Evolutionary conservation across 2,888 invertebrate species (phyloP), one percentile per base, ranked within the genome.

Genomic region (Drosophila lacicola): DNA sequence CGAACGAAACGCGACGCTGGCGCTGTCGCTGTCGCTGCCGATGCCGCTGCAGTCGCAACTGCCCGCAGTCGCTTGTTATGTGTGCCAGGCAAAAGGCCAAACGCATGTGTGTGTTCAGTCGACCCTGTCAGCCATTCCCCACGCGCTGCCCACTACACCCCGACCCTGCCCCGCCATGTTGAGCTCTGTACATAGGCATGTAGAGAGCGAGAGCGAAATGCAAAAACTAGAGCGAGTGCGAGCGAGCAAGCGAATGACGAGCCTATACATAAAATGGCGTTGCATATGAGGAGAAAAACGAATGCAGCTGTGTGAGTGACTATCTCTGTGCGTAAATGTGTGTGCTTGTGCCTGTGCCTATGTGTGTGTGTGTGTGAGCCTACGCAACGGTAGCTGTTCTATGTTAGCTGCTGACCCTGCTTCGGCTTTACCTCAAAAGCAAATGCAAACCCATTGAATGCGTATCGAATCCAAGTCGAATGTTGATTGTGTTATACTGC

Each of bases 401-500:
- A 46, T 68, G 41, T 33, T 57, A 47, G 65, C 46, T 33, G 51
- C 21, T 47, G 61, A 46, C 64, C 47, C 53, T 67, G 63, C 57
- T 62, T 73, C 67, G 47, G 61, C 55, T 68, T 63, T 69, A 72
- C 68, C 71, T 85, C 69, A 73, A 80, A 85, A 55, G 74, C 78
- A 79, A 78, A 80, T 62, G 65, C 72, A 80, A 80, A 84, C 78
- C 72, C 87, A 88, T 88, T 87, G 83, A 83, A 88, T 87, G 82
- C 84, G 84, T 88, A 83, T 83, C 84, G 83, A 83, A 79, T 69
- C 87, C 61, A 68, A 77, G 82, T 68, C 86, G 61, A 84, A 88
- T 81, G 78, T 72, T 90, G 87, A 89, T 89, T 87, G 90, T 85
- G 82, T 89, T 89, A 82, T 89, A 90, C 84, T 84, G 87, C 70